A percentile compares a stretch with the other conserved stretches of the same genome.
These are phyloP conservation scores for Tachuris rubrigastra DNA, from an alignment of 2,113 vertebrate genomes.

Conservation along the genomic window DNA sequence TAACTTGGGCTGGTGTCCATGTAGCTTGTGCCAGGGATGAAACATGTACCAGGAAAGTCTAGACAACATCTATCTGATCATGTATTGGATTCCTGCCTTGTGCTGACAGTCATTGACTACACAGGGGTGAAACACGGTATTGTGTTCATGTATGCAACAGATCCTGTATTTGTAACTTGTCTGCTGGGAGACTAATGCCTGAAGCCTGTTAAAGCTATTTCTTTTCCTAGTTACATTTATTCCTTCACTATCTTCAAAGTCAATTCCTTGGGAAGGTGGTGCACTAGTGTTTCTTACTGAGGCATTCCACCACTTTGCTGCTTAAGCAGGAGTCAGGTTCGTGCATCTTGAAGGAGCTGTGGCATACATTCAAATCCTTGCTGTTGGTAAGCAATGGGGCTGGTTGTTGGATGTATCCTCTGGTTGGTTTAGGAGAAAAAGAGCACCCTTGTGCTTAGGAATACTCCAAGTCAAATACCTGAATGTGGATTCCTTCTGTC, in stretches of 20 bases:
- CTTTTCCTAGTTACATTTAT: not conserved
- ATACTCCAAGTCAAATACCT: not conserved
- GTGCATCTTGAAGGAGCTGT: not conserved
- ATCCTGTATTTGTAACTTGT: not conserved
- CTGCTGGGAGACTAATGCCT: not conserved
- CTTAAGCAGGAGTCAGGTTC: not conserved
- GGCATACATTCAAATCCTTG: not conserved
- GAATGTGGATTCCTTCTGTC: not conserved
- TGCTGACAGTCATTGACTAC: not conserved
- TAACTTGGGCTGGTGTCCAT: not conserved
- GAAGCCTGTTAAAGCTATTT: not conserved
- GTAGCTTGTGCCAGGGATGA: not conserved
- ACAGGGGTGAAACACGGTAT: fast-evolving
- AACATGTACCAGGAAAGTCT: not conserved
- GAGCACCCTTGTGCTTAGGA: fast-evolving
- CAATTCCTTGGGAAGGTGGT: not conserved
- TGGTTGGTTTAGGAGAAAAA: not conserved
- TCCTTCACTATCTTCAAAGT: not conserved
- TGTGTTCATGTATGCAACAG: fast-evolving
- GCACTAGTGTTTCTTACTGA: not conserved
- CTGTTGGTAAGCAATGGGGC: not conserved
- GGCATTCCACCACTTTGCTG: not conserved
- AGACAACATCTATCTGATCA: not conserved
- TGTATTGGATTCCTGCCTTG: not conserved
- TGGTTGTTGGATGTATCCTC: not conserved